Conservation (phyloP, 2,888 invertebrate genomes). For the Laothoe populi region DNA sequence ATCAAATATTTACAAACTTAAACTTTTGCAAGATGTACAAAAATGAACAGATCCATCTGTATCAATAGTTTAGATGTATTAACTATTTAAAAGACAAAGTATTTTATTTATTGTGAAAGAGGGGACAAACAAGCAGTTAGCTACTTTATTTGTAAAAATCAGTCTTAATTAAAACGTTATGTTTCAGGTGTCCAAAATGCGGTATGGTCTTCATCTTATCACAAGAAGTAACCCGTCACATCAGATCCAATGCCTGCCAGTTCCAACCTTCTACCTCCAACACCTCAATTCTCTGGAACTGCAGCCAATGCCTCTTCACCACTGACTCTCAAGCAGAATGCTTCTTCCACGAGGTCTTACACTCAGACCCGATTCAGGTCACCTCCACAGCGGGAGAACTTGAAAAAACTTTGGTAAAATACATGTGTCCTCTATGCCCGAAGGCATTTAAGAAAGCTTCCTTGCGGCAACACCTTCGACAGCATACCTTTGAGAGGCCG, state of each 20-base stretch:
- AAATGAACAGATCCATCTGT: too few species aligned
- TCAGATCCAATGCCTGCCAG: constrained; percentile 85
- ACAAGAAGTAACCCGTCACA: constrained; percentile 90
- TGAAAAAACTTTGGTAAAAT: constrained; percentile 71
- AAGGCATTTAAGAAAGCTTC: constrained; percentile 87
- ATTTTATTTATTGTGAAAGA: too few species aligned
- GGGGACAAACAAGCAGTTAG: too few species aligned
- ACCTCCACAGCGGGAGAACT: constrained; percentile 50
- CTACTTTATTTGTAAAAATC: neutral
- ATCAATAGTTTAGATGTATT: too few species aligned
- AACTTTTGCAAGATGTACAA: too few species aligned
- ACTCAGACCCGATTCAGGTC: constrained; percentile 75
- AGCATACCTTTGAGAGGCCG: constrained; percentile 90
- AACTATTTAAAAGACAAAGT: too few species aligned
- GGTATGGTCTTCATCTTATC: constrained; percentile 88
- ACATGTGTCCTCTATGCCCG: constrained; percentile 88
- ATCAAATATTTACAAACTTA: too few species aligned
- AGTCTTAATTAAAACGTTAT: neutral
- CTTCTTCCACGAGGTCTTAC: constrained; percentile 89
- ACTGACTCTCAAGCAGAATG: constrained; percentile 89
- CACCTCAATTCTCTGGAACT: constrained; percentile 77
- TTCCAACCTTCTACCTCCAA: constrained; percentile 55
- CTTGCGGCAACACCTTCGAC: constrained; percentile 88
- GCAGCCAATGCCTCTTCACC: constrained; percentile 86
- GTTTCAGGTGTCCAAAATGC: constrained; percentile 88